Evolutionary conservation across 2,113 vertebrate genomes (phyloP), one percentile per base, ranked within the genome.

Genomic region (Argyrosomus japonicus): DNA sequence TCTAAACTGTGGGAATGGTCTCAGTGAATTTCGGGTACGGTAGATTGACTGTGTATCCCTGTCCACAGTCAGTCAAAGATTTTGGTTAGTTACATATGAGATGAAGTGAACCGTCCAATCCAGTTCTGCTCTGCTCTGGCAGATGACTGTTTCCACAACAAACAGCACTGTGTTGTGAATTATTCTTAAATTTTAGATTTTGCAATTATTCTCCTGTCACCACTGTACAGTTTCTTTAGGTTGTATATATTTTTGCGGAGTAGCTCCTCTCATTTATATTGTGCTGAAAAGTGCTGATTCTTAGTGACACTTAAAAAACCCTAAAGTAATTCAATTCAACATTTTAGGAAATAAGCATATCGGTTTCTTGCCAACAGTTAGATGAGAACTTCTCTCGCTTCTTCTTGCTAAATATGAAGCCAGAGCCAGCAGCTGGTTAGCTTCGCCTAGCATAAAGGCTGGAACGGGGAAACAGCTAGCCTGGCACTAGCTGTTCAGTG

Each of bases 101-200:
- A 67, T 12, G 32, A 13, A 74, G n/a, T 47, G 21, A 77, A 65
- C 18, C n/a, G 43, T 36, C 13, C 25, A 48, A 51, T 76, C 21
- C 6, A 47, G 29, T 65, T 58, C 60, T 62, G 48, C 43, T 1
- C 23, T 40, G 19, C 50, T 45, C 61, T 63, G 50, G 4, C 13
- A 51, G 8, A 17, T 56, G 21, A 76, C 50, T 77, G 65, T 48
- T 87, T 63, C 64, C 67, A 87, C 68, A 81, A 80, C 62, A 74
- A 87, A 81, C 29, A 72, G 3, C 43, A 14, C 0, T 14, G 4
- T 47, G 18, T 36, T 73, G 11, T 57, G 25, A 29, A 36, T 27
- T 51, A 21, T 29, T 45, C 11, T 51, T n/a, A 19, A n/a, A 2
- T 45, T 29, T 73, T 36, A 21, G 2, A 45, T 56, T 68, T 62